Percentiles rank a stretch among this genome's conserved stretches.
phyloP scores from a whole-genome alignment of 2,797 vertebrate genomes.

The Sebastes steindachneri region DNA sequence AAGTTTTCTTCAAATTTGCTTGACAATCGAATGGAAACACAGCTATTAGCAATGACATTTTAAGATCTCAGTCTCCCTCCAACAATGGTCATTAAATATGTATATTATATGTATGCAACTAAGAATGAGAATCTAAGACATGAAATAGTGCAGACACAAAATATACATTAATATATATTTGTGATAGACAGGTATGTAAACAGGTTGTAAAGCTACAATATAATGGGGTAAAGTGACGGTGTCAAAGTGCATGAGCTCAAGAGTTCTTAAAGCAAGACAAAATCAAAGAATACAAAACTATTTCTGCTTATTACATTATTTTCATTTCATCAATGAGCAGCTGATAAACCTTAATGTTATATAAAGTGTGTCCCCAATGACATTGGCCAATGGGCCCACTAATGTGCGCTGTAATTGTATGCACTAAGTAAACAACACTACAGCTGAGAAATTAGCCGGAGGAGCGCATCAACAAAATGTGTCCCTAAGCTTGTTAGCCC shows the following conservation, averaged over 20 bases:
- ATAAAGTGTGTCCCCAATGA: conserved; percentile 46
- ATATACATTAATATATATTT: too few species aligned
- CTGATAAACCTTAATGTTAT: conserved; percentile 27
- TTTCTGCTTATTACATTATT: conserved; percentile 7
- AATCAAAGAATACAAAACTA: not conserved
- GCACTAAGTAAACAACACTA: conserved; percentile 66
- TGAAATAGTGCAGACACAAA: not conserved
- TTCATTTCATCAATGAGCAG: conserved; percentile 13
- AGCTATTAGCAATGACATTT: too few species aligned
- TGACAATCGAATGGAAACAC: too few species aligned
- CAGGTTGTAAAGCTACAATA: not conserved
- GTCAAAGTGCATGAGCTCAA: not conserved
- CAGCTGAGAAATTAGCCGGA: conserved; percentile 70
- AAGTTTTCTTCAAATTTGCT: too few species aligned
- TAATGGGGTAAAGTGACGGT: not conserved
- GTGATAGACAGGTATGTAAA: not conserved
- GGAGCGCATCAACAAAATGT: conserved; percentile 67
- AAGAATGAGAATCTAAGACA: not conserved
- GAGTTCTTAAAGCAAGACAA: not conserved
- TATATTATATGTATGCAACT: not conserved
- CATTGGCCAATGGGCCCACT: conserved; percentile 57
- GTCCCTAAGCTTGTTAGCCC: conserved; percentile 67
- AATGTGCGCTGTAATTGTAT: conserved; percentile 67
- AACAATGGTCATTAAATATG: not conserved
- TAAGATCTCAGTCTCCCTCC: not conserved